Conservation (phyloP, 2,888 invertebrate species). For the Trichogramma evanescens region DNA sequence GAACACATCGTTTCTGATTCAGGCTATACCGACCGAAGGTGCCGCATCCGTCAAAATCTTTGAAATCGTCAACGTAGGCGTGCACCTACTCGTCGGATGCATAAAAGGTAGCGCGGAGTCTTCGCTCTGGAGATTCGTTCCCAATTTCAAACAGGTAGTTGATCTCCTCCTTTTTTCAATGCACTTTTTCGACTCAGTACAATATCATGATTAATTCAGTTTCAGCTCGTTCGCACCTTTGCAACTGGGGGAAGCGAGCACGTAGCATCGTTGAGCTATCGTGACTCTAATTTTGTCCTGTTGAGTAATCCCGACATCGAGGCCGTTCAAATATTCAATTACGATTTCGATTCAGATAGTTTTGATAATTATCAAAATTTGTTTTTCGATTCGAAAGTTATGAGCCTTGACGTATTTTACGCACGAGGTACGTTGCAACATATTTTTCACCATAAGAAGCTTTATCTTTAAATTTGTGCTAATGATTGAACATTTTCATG, state of each 20-base stretch:
- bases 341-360: slow-evolving; percentile 27
- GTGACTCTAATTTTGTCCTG: slow-evolving; percentile 30
- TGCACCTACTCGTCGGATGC: slow-evolving; percentile 31
- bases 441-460: neutral
- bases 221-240: slow-evolving; percentile 29
- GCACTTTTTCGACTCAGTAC: neutral
- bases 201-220: slow-evolving; percentile 21
- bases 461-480: neutral
- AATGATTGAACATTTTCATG: neutral
- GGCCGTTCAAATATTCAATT: slow-evolving; percentile 32
- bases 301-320: slow-evolving; percentile 31
- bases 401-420: slow-evolving; percentile 32
- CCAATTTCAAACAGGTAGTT: slow-evolving; percentile 23
- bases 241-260: slow-evolving; percentile 29
- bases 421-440: slow-evolving; percentile 27
- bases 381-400: slow-evolving; percentile 27
- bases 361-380: slow-evolving; percentile 36
- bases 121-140: slow-evolving; percentile 28
- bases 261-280: slow-evolving; percentile 27
- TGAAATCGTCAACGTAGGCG: slow-evolving; percentile 16
- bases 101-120: slow-evolving; percentile 27
- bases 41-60: slow-evolving; percentile 32
- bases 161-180: neutral
- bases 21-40: slow-evolving; percentile 29
- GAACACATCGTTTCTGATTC: slow-evolving; percentile 22